phyloP scores from a whole-genome alignment of 92 coral and sea anemone species.

The Parazoanthus darwini region DNA sequence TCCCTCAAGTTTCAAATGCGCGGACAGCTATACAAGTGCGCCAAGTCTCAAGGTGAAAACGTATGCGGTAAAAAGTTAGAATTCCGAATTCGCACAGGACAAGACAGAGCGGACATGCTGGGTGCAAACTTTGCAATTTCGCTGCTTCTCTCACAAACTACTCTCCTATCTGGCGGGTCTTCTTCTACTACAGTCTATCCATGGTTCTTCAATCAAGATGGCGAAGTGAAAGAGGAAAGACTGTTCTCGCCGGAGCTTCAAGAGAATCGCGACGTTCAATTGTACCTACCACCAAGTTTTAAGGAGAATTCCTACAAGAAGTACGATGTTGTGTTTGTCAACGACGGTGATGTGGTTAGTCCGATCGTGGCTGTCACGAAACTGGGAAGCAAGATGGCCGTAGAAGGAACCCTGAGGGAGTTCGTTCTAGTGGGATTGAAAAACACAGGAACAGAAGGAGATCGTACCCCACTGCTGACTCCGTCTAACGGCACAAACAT shows the following conservation, averaged over 20 bases:
- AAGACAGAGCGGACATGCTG: conserved; percentile 43
- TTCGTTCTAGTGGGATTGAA: conserved; percentile 43
- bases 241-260: conserved; percentile 47
- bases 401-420: conserved; percentile 40
- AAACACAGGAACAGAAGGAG: conserved; percentile 22
- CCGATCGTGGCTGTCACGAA: conserved; percentile 25
- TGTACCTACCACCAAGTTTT: conserved; percentile 52
- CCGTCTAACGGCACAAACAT: conserved; percentile 47
- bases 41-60: conserved; percentile 1
- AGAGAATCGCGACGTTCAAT: conserved; percentile 17
- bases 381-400: conserved; percentile 20
- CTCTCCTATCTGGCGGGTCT: not conserved
- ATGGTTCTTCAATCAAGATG: conserved; percentile 49
- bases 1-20: conserved; percentile 21
- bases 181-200: conserved; percentile 35
- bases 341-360: conserved; percentile 39
- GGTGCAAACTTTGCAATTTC: conserved; percentile 50
- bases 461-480: conserved; percentile 38
- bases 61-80: conserved; percentile 24
- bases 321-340: conserved; percentile 49
- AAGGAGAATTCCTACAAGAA: conserved; percentile 45
- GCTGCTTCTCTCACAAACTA: conserved; percentile 29
- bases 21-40: not conserved
- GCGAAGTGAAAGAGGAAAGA: conserved; percentile 9
- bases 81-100: conserved; percentile 31